Conservation (phyloP, 2,888 invertebrate genomes). For the Drosophila sordidula region DNA sequence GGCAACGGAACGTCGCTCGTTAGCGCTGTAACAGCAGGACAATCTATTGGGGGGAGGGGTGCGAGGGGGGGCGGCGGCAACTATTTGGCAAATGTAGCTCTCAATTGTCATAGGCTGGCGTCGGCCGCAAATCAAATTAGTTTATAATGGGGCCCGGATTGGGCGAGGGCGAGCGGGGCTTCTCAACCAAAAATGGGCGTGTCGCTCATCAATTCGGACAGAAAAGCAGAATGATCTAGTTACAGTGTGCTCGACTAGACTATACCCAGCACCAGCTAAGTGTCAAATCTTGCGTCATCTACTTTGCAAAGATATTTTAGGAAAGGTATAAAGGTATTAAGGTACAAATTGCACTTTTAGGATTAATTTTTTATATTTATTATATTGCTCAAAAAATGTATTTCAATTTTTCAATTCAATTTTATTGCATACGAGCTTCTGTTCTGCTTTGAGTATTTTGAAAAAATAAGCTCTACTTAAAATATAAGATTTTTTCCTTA, state of each 20-base stretch:
- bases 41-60: neutral
- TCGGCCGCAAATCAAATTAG: constrained; percentile 60
- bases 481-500: too few species aligned
- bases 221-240: neutral
- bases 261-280: neutral
- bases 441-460: too few species aligned
- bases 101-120: constrained; percentile 52
- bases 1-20: constrained; percentile 41
- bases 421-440: too few species aligned
- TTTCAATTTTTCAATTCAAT: too few species aligned
- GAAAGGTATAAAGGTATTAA: too few species aligned
- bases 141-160: constrained; percentile 35
- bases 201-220: constrained; percentile 55
- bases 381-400: too few species aligned
- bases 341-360: too few species aligned
- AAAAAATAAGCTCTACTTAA: too few species aligned
- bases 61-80: neutral
- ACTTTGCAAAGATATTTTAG: too few species aligned
- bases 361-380: too few species aligned
- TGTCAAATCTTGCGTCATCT: neutral
- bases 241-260: neutral
- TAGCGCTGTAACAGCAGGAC: constrained; percentile 35
- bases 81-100: neutral
- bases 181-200: constrained; percentile 44
- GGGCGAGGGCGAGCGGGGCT: neutral